A percentile compares a stretch with the other conserved stretches of the same genome.
Conservation (phyloP, 2,797 vertebrate genomes). For the Chaunax sp. region DNA sequence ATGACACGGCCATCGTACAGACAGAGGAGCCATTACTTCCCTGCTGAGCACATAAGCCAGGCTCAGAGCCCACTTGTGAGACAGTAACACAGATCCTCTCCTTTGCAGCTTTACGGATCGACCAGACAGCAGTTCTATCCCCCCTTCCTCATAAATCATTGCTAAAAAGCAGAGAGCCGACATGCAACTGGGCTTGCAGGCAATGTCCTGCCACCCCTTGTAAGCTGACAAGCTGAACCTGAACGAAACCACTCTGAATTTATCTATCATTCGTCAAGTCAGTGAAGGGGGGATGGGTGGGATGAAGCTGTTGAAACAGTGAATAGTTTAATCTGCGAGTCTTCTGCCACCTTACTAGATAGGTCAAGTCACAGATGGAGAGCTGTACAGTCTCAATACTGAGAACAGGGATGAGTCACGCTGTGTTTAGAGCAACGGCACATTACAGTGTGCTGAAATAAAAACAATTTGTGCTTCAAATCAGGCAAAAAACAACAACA, state of each 20-base stretch:
- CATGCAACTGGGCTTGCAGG: slow-evolving; percentile 24
- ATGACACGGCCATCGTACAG: slow-evolving; percentile 67
- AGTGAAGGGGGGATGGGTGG: neutral
- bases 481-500: no score
- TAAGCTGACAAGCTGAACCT: slow-evolving; percentile 43
- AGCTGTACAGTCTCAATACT: slow-evolving; percentile 19
- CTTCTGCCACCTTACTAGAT: slow-evolving; percentile 25
- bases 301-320: slow-evolving; percentile 34
- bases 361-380: slow-evolving; percentile 34
- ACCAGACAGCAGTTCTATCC: slow-evolving; percentile 26
- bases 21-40: slow-evolving; percentile 71
- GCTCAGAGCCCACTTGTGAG: slow-evolving; percentile 60
- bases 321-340: slow-evolving; percentile 24
- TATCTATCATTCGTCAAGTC: slow-evolving; percentile 35
- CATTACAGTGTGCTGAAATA: neutral
- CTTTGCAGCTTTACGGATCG: slow-evolving; percentile 42
- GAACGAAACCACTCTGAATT: slow-evolving; percentile 29
- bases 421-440: slow-evolving; percentile 4
- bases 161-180: slow-evolving; percentile 38
- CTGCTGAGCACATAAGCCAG: slow-evolving; percentile 64
- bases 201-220: slow-evolving; percentile 47
- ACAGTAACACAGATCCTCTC: slow-evolving; percentile 59
- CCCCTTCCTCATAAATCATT: slow-evolving; percentile 29
- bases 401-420: slow-evolving; percentile 24
- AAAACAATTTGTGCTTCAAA: slow-evolving; percentile 9